phyloP scores from a whole-genome alignment of 2,797 vertebrate species.

The Sorex maritimensis region DNA sequence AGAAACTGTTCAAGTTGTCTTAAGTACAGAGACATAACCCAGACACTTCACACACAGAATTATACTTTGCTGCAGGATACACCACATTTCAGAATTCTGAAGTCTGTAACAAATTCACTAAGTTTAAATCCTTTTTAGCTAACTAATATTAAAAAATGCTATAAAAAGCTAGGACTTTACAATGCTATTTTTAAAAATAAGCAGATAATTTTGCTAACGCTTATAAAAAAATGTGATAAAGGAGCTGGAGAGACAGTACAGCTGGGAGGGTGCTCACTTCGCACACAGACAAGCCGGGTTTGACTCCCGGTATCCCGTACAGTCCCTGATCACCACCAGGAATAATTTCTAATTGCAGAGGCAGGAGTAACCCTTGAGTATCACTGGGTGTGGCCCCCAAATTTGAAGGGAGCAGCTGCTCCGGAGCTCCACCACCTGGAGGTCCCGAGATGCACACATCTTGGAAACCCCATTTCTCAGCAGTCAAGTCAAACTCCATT shows the following conservation, averaged over 20 bases:
- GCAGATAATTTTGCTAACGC: neutral
- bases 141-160: neutral
- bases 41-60: neutral
- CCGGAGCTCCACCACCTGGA: neutral
- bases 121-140: conserved; percentile 17
- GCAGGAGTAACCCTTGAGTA: too few species aligned
- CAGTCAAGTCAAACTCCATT: conserved; percentile 5
- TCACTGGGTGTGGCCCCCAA: too few species aligned
- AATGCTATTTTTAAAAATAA: neutral
- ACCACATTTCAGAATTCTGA: conserved; percentile 40
- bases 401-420: neutral
- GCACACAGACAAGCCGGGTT: too few species aligned
- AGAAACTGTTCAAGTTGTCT: neutral
- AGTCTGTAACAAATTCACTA: neutral
- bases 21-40: neutral
- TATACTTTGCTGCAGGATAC: conserved; percentile 13
- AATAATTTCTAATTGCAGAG: too few species aligned
- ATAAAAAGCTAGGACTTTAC: conserved; percentile 39
- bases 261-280: too few species aligned
- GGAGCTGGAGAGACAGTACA: neutral
- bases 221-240: conserved; percentile 31
- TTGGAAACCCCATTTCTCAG: neutral
- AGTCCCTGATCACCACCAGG: too few species aligned
- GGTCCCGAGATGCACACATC: neutral
- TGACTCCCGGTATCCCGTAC: too few species aligned